phyloP scores from a whole-genome alignment of 2,888 invertebrate genomes.

The Dryobota labecula region DNA sequence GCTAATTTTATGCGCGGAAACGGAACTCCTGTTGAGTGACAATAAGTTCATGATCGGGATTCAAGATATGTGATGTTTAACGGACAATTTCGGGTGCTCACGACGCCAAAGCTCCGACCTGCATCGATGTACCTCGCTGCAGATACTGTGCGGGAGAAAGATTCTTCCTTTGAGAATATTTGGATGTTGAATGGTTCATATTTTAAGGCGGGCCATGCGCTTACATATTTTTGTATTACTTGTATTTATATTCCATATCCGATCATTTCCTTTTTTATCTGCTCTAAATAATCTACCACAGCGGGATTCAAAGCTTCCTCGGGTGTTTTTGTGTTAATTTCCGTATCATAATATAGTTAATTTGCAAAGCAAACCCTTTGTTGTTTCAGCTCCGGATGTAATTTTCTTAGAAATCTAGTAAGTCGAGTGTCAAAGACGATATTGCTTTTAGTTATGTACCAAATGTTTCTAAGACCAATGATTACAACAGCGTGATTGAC shows the following conservation, averaged over 20 bases:
- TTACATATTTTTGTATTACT: neutral
- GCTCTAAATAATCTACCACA: neutral
- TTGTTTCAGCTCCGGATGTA: neutral
- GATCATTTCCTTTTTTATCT: neutral
- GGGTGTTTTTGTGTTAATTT: neutral
- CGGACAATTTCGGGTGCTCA: constrained; percentile 24
- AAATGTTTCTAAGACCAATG: neutral
- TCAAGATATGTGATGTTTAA: constrained; percentile 47
- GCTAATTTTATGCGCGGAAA: constrained; percentile 60
- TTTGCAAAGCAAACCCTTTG: neutral
- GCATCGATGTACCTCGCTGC: neutral
- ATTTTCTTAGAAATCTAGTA: neutral
- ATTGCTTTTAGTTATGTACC: no score
- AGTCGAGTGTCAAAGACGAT: no score
- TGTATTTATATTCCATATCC: neutral
- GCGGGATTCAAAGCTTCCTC: neutral
- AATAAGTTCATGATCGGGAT: constrained; percentile 54
- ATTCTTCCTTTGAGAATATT: neutral
- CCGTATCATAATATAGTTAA: neutral
- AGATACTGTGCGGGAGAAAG: neutral
- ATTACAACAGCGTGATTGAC: neutral
- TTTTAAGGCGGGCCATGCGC: neutral
- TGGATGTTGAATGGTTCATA: constrained; percentile 8
- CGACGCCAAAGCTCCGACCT: constrained; percentile 1
- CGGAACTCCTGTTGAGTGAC: constrained; percentile 48